Evolutionary conservation across 92 coral and sea anemone species (phyloP), one percentile per base, ranked within the genome.

Genomic region (Virgularia gustaviana): DNA sequence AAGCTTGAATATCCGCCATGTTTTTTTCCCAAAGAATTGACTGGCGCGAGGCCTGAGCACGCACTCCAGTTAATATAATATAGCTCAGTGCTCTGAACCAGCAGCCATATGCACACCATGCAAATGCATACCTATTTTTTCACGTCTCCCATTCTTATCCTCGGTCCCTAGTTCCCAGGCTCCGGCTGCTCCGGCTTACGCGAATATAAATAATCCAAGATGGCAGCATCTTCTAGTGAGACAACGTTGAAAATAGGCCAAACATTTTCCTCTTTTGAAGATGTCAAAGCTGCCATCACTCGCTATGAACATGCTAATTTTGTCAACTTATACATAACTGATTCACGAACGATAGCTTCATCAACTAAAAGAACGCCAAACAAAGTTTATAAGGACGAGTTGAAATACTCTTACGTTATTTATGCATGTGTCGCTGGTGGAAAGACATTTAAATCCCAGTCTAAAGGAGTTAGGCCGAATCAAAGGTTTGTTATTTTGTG

Each of bases 211-310:
- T n/a, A n/a, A n/a, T n/a, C n/a, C 6, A 47, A 47, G 55, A 15
- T 47, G 55, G 3, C 18, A 39, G 15, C 8, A 19, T 47, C 6
- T 47, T 47, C 18, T 47, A 3, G 55, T 47, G 20, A 15, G 15
- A 15, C 55, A 57, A 24, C 35, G 35, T 24, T 33, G 36, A 27
- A 57, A 28, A 27, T 28, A 28, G 4, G 28, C 35, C 13, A 57
- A 28, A 60, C 31, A 36, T 60, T 60, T 60, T 60, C 66, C 18
- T 31, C 66, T 19, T 60, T 60, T 60, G 66, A 23, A 8, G 41
- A 60, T 10, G 19, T 60, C 11, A 19, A 60, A 60, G 0, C n/a
- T 1, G 9, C 66, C 20, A 19, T 60, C 35, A 2, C 13, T 3
- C 6, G 43, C 18, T 60, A 8, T 19, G 41, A 60, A 43, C 9